Base-by-base conservation (phyloP, 37 sponge, comb jelly and placozoan species). In the Mnemiopsis leidyi region DNA sequence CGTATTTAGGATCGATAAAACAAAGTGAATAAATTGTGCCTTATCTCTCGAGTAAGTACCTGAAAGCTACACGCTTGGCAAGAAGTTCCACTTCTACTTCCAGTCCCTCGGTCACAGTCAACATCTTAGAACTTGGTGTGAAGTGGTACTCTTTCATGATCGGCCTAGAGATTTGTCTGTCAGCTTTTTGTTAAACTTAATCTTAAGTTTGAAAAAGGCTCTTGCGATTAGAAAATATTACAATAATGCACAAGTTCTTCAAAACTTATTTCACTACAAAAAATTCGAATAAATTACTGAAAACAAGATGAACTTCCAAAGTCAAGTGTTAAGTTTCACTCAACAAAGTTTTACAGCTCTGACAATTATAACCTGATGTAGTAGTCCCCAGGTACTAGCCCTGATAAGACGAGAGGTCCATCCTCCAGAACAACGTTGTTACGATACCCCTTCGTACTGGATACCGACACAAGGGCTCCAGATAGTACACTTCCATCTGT, bases 121-220 rank as follows among this genome's bases (percentile, higher is more conserved):
- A 37, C 90, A 85, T 85, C 30, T 85, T 85, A 1, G 90, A 85
- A 3, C 61, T 40, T 26, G 90, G 90, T 2, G 90, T 85, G 48
- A 85, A 85, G 1, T 40, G 40, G 90, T 85, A 85, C 48, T 85
- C 90, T 37, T 85, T 85, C 90, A 85, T 85, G 2, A 85, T 40
- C 7, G 90, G 90, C 23, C 90, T 85, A 61, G 25, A 26, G 48
- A 31, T 71, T 61, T 9, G 68, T n/a, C n/a, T n/a, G n/a, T n/a
- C n/a, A n/a, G n/a, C n/a, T n/a, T n/a, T n/a, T n/a, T n/a, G n/a
- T n/a, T n/a, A n/a, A n/a, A n/a, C n/a, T n/a, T n/a, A n/a, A n/a
- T n/a, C n/a, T n/a, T n/a, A n/a, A n/a, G n/a, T n/a, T n/a, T n/a
- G n/a, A n/a, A n/a, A n/a, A n/a, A n/a, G n/a, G n/a, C n/a, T n/a